phyloP scores from a whole-genome alignment of 2,113 vertebrate genomes.

The Mobula birostris region DNA sequence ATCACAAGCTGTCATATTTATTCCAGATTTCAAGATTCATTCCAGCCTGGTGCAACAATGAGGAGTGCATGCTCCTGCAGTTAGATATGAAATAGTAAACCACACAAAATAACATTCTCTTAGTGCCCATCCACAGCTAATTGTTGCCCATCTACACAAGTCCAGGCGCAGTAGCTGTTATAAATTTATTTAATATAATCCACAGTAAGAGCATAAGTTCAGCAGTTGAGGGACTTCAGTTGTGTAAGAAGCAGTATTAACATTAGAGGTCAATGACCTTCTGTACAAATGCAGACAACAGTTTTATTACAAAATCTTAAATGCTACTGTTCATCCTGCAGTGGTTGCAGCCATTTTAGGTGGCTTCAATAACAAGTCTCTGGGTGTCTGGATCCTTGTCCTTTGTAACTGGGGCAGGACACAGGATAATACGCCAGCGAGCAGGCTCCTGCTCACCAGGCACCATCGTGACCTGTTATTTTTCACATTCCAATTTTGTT shows the following conservation, averaged over 20 bases:
- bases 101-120: background rate
- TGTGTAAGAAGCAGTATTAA: too few species aligned
- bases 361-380: background rate
- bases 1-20: background rate
- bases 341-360: background rate
- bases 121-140: background rate
- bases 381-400: background rate
- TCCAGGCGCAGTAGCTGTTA: background rate
- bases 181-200: background rate
- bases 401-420: background rate
- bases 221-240: too few species aligned
- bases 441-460: background rate
- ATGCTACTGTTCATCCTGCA: background rate
- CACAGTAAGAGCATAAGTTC: background rate
- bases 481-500: slow-evolving; percentile 12
- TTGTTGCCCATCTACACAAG: background rate
- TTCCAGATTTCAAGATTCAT: background rate
- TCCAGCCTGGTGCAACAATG: background rate
- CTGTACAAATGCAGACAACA: background rate
- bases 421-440: background rate
- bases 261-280: too few species aligned
- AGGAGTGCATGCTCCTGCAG: background rate
- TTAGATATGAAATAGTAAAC: background rate
- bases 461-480: background rate
- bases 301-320: background rate